A percentile compares a stretch with the other conserved stretches of the same genome.
These are phyloP conservation scores for Pteronotus mesoamericanus DNA, from an alignment of 2,797 vertebrate genomes.

Conservation along the genomic window DNA sequence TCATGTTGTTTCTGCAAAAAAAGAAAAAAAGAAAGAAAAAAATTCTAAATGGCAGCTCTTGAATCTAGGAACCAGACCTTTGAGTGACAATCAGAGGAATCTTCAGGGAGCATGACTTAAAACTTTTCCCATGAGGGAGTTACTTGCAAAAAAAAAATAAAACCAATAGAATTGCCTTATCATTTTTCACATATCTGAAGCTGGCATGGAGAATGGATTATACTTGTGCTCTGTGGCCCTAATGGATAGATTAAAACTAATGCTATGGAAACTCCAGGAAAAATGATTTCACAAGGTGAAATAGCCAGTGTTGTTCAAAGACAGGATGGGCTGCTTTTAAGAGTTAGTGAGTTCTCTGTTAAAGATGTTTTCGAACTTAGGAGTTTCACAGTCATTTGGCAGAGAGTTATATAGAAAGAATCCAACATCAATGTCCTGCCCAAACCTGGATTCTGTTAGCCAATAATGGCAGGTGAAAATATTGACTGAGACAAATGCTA, in stretches of 20 bases:
- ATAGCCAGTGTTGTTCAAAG: background rate
- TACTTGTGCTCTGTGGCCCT: background rate
- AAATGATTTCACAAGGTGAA: background rate
- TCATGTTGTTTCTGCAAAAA: background rate
- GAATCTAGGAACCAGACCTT: background rate
- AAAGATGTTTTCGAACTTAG: background rate
- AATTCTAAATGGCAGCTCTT: background rate
- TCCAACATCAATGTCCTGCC: background rate
- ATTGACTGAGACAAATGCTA: background rate
- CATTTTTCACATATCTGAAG: background rate
- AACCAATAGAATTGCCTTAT: background rate
- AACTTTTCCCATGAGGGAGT: background rate
- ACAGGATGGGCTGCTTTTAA: background rate
- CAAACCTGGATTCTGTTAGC: background rate
- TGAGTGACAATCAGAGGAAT: background rate
- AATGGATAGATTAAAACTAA: background rate
- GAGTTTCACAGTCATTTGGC: background rate
- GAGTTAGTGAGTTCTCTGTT: background rate
- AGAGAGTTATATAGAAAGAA: background rate
- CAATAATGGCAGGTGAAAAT: background rate
- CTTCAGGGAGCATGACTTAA: background rate
- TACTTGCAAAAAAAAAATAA: background rate
- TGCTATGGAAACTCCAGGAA: background rate
- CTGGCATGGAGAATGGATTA: background rate
- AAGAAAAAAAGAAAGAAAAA: too few species aligned